Conservation (phyloP, 1,140 invertebrate genomes). For the Drosophila prosaltans region DNA sequence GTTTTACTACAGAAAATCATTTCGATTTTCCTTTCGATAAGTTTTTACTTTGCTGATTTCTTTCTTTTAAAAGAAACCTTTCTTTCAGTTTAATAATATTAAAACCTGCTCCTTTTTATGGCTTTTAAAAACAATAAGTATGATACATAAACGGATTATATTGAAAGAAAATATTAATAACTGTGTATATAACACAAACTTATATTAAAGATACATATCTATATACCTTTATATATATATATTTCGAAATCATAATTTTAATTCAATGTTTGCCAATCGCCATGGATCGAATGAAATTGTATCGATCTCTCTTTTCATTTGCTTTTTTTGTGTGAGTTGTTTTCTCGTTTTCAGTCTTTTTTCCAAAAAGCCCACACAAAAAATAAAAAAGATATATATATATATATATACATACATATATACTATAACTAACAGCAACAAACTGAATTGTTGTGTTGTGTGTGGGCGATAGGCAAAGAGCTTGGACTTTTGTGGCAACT, state of each 20-base stretch:
- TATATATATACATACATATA: slow-evolving; percentile 17
- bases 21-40: too few species aligned
- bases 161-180: too few species aligned
- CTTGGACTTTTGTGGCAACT: slow-evolving; percentile 49
- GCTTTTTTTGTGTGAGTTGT: neutral
- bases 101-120: too few species aligned
- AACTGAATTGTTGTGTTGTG: slow-evolving; percentile 33
- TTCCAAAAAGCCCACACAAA: slow-evolving; percentile 29
- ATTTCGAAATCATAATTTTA: slow-evolving; percentile 44
- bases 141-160: too few species aligned
- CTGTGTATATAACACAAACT: too few species aligned
- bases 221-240: slow-evolving; percentile 5
- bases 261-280: slow-evolving; percentile 41
- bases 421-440: slow-evolving; percentile 12
- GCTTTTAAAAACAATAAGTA: too few species aligned
- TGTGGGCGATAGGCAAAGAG: slow-evolving; percentile 44
- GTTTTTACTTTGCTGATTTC: too few species aligned
- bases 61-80: too few species aligned
- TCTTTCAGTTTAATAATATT: too few species aligned
- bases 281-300: slow-evolving; percentile 24
- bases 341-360: slow-evolving; percentile 42
- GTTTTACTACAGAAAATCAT: too few species aligned
- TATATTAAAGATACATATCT: neutral
- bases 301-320: slow-evolving; percentile 46
- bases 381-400: slow-evolving; percentile 8